Evolutionary conservation across 2,113 vertebrate genomes (phyloP).

Genomic region (Spheniscus mendiculus): DNA sequence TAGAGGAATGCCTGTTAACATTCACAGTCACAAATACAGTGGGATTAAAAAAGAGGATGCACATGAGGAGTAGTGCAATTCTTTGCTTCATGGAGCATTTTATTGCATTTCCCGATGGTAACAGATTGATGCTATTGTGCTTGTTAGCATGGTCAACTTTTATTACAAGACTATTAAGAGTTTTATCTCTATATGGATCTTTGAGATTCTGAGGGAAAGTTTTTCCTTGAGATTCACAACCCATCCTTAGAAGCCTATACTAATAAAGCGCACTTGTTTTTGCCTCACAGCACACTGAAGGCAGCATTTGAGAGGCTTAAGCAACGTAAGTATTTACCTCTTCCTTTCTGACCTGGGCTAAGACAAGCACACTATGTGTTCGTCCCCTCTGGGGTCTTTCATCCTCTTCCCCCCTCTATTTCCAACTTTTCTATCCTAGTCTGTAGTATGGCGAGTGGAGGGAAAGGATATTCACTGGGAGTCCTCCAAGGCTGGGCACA

Average conservation of each 20-base stretch:
- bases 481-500: not conserved
- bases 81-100: constrained; percentile 18
- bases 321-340: constrained; percentile 82
- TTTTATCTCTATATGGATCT: not conserved
- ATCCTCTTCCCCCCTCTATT: not conserved
- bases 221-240: not conserved
- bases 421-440: not conserved
- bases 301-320: constrained; percentile 89
- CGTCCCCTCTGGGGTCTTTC: not conserved
- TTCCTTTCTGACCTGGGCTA: not conserved
- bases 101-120: not conserved
- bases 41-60: not conserved
- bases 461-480: not conserved
- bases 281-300: constrained; percentile 83
- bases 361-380: not conserved
- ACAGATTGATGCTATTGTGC: not conserved
- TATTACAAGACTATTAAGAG: not conserved
- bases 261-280: constrained; percentile 2
- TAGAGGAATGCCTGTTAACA: not conserved
- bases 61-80: not conserved
- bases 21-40: not conserved
- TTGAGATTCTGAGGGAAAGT: not conserved
- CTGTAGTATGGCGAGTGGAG: not conserved
- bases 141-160: constrained; percentile 28
- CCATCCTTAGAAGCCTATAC: not conserved